Percentiles rank a stretch among this genome's conserved stretches.
Evolutionary conservation across 2,797 vertebrate species (phyloP).

Genomic region (Nyctalus aviator): DNA sequence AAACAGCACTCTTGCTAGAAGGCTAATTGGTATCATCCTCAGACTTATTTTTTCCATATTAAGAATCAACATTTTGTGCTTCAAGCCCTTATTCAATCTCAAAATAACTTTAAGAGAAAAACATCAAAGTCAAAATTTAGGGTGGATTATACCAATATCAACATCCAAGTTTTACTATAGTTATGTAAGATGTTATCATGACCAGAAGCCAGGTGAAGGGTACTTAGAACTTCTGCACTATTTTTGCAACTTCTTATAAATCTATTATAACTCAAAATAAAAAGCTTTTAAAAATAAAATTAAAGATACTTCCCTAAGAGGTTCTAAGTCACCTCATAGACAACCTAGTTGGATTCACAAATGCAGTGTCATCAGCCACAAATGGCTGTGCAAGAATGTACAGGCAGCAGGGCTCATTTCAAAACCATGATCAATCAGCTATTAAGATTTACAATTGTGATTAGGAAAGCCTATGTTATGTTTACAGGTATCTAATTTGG

Average conservation of each 20-base stretch:
- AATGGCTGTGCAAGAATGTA: neutral
- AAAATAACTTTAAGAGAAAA: conserved; percentile 29
- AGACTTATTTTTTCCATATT: neutral
- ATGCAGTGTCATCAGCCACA: conserved; percentile 2
- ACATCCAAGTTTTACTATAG: neutral
- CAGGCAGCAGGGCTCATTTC: conserved; percentile 41
- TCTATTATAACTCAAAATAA: conserved; percentile 26
- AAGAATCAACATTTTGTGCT: neutral
- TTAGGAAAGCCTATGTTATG: conserved; percentile 35
- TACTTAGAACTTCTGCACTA: neutral
- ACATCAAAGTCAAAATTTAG: conserved; percentile 29
- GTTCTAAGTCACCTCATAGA: neutral
- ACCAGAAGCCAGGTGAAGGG: neutral
- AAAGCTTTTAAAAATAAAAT: conserved; percentile 30
- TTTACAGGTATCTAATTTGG: conserved; percentile 61
- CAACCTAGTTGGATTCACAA: neutral
- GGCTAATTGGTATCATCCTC: neutral
- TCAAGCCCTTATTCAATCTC: conserved; percentile 17
- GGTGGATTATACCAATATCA: neutral
- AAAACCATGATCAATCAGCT: conserved; percentile 59
- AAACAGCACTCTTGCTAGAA: neutral
- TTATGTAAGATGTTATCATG: neutral
- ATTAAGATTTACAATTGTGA: conserved; percentile 33
- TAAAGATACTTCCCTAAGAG: conserved; percentile 27
- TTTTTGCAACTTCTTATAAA: conserved; percentile 38